phyloP scores from a whole-genome alignment of 1,140 invertebrate genomes.

The Macrobrachium nipponense region DNA sequence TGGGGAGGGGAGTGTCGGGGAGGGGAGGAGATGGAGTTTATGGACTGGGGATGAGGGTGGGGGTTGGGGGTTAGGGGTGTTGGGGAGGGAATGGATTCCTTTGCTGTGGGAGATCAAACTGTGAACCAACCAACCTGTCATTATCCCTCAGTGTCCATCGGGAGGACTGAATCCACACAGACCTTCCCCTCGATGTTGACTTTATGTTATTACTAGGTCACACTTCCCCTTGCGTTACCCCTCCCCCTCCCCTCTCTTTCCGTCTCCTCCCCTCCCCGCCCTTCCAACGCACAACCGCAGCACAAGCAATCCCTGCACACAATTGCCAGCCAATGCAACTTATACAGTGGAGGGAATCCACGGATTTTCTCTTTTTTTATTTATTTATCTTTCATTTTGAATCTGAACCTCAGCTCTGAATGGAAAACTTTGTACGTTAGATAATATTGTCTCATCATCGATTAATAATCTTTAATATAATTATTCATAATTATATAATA shows the following conservation, averaged over 20 bases:
- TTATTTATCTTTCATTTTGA: too few relatives aligned
- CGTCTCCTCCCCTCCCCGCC: neutral
- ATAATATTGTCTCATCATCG: too few relatives aligned
- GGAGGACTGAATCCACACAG: neutral
- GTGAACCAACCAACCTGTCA: too few relatives aligned
- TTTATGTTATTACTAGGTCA: constrained; percentile 1
- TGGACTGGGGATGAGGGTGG: neutral
- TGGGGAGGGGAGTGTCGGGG: neutral
- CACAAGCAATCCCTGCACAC: too few relatives aligned
- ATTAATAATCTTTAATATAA: too few relatives aligned
- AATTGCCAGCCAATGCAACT: too few relatives aligned
- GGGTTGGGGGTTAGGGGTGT: neutral
- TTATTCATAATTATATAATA: too few relatives aligned
- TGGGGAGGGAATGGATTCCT: neutral
- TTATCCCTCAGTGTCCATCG: neutral
- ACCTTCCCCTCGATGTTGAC: neutral
- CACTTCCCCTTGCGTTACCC: neutral
- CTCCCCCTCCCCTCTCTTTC: neutral
- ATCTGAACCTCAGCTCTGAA: too few relatives aligned
- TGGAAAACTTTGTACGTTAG: too few relatives aligned
- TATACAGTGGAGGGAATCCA: too few relatives aligned
- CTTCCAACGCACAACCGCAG: neutral
- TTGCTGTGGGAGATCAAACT: neutral
- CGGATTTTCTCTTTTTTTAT: too few relatives aligned
- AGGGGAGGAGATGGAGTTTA: neutral